Base-by-base conservation (phyloP, 2,113 vertebrate genomes). In the Leuciscus idus region DNA sequence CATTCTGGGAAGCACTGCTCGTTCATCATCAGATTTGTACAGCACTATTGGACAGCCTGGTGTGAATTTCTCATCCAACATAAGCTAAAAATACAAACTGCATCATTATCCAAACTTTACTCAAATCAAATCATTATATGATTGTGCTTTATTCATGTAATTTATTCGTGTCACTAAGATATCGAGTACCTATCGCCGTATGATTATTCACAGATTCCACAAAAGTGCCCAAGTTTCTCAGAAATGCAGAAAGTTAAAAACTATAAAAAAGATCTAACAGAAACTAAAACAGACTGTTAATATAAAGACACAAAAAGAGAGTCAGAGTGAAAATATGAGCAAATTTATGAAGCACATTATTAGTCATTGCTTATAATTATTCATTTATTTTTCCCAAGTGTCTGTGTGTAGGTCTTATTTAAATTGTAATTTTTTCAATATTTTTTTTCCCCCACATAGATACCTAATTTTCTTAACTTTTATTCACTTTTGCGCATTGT, bases 31-130 rank as follows among this genome's bases (percentile, higher is more conserved):
- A 87, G 96, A 95, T 90, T 95, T 95, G 80, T 96, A 96, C 77
- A 99, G 94, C 85, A 97, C 91, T 11, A 91, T 95, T 39, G 96
- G 95, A 86, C 97, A 99, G 90, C 91, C 92, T 28, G 94, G 86
- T 26, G 87, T 93, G 91, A 93, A 93, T 81, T 94, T 89, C 83
- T 95, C 90, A 92, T 96, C 96, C 91, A 98, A 94, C 88, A 95
- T 59, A 87, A 97, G 93, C 98, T 99, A 26, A 8, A 50, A 76
- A 26, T 17, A 28, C 23, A 75, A 74, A 74, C 39, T 6, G 4
- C 30, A 68, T 17, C 30, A 36, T 36, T 33, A 36, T 68, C 15
- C 66, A 68, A 9, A 68, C 28, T 36, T 36, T 36, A 68, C 7
- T 13, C 15, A 74, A 46, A 28, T 28, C 62, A 64, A 64, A 74